Evolutionary conservation across 2,888 invertebrate species (phyloP).

Genomic region (Caenorhabditis sp.): DNA sequence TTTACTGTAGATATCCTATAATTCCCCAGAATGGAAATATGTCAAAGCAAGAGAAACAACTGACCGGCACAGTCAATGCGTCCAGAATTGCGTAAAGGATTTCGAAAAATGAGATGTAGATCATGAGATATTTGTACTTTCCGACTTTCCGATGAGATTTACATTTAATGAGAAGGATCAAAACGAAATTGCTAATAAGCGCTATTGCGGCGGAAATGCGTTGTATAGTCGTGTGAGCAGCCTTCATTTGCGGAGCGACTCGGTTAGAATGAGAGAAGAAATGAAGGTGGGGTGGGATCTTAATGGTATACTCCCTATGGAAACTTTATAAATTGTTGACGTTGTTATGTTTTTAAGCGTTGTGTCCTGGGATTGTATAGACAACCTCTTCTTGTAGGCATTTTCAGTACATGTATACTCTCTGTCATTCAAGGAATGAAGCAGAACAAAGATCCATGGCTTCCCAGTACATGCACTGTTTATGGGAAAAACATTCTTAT

Average conservation of each 20-base stretch:
- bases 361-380: no score
- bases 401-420: no score
- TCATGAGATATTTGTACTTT: conserved; percentile 37
- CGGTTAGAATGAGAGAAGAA: not conserved
- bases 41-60: no score
- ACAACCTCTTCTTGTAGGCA: no score
- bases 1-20: conserved; percentile 26
- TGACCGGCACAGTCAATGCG: conserved; percentile 29
- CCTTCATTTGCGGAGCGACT: not conserved
- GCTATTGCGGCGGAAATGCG: conserved; percentile 18
- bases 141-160: conserved; percentile 37
- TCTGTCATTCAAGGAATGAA: no score
- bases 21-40: no score
- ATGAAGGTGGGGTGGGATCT: not conserved
- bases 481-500: no score
- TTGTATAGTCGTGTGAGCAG: conserved; percentile 13
- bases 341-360: no score
- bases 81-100: conserved; percentile 26
- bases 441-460: no score
- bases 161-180: conserved; percentile 14
- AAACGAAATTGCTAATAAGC: conserved; percentile 12
- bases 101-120: conserved; percentile 30
- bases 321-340: not conserved
- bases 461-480: no score
- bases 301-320: conserved; percentile 7